A percentile compares a stretch with the other conserved stretches of the same genome.
phyloP scores from a whole-genome alignment of 2,797 vertebrate genomes.

The Picus viridis region DNA sequence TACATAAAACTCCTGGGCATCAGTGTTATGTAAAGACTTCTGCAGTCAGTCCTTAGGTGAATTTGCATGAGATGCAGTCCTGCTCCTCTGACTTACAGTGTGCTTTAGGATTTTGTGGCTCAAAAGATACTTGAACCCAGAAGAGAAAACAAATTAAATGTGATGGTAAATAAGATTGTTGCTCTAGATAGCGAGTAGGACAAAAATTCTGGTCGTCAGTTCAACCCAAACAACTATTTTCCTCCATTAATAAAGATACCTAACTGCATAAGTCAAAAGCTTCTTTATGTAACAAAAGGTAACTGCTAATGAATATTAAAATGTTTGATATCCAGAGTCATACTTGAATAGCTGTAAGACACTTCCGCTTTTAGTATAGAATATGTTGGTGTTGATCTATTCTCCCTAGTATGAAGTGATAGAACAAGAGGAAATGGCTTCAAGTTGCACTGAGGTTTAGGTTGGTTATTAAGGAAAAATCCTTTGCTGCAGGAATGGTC shows the following conservation, averaged over 20 bases:
- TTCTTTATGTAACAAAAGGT: rapidly evolving
- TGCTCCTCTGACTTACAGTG: neutral
- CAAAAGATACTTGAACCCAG: neutral
- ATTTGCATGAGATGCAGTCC: rapidly evolving
- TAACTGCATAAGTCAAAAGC: neutral
- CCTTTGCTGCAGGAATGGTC: too few species aligned
- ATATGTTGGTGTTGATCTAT: too few species aligned
- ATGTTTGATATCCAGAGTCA: neutral
- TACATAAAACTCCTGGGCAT: neutral
- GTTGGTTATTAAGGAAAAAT: too few species aligned
- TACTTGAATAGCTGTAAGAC: neutral
- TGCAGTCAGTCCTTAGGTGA: neutral
- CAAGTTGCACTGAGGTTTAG: too few species aligned
- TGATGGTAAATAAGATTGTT: neutral
- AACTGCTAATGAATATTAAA: neutral
- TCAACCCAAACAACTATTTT: neutral
- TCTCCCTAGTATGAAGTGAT: too few species aligned
- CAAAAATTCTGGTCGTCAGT: neutral
- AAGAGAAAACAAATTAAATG: neutral
- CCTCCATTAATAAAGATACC: neutral
- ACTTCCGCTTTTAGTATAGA: neutral
- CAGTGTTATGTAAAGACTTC: rapidly evolving
- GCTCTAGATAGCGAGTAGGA: neutral
- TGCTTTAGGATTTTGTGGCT: neutral
- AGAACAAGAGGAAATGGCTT: too few species aligned